Evolutionary conservation across 2,113 vertebrate species (phyloP), one percentile per base, ranked within the genome.

Genomic region (Oostethus manadensis): DNA sequence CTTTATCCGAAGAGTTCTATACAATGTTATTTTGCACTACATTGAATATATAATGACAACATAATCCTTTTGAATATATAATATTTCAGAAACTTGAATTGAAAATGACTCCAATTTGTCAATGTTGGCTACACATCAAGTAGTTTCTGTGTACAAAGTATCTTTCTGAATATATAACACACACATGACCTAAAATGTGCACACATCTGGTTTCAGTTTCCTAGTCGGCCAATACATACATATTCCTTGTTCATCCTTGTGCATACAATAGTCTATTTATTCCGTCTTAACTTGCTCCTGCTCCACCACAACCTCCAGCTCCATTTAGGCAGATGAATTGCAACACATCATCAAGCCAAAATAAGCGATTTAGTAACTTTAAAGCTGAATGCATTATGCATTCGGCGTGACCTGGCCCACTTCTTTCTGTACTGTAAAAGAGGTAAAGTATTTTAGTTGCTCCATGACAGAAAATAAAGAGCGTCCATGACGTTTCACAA

Each of bases 151-250:
- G 29, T 33, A 33, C 29, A 33, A 33, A 33, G 3, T 46, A 46
- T 46, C 44, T 46, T 46, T 4, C 14, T 46, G 44, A 46, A n/a
- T 14, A 6, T n/a, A n/a, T n/a, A n/a, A 10, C 14, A 45, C 65
- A 62, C 60, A 57, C 60, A 56, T 13, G 42, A 22, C 58, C 50
- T 64, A 40, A 60, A 63, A 58, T 40, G 70, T 9, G 44, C 77
- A 83, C 69, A 86, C 86, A 87, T 88, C 87, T 89, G 85, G 76
- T 88, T 90, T 85, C 55, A 69, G 74, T 89, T 86, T 85, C 57
- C 78, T 69, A 68, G 74, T 84, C 77, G 73, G 64, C 66, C 64
- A 76, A 66, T 38, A 40, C 17, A 26, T 86, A 77, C 83, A 78
- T 77, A 71, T 67, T 64, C 60, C 64, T 56, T 48, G 51, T 83